Conservation (phyloP, 2,888 invertebrate species). For the Chymomyza caudatula region DNA sequence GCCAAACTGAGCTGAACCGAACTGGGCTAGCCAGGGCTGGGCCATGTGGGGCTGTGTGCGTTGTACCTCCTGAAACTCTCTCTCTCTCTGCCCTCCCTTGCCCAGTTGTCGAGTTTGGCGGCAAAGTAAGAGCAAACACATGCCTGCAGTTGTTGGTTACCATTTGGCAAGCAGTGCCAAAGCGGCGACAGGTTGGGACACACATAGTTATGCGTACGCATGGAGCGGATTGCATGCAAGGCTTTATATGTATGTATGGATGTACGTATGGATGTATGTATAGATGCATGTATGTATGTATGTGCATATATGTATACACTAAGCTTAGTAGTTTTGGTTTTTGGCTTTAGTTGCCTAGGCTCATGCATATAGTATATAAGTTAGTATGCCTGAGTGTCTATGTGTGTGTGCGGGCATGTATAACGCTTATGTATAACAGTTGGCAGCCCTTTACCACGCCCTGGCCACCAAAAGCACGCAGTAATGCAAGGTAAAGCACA, state of each 20-base stretch:
- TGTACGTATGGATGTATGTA: background rate
- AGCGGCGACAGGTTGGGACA: background rate
- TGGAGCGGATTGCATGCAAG: background rate
- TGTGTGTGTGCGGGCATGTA: background rate
- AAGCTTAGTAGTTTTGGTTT: background rate
- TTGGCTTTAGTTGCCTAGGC: background rate
- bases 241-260: background rate
- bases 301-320: background rate
- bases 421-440: background rate
- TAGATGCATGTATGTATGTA: background rate
- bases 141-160: background rate
- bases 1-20: background rate
- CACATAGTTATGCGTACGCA: background rate
- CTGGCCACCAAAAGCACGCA: background rate
- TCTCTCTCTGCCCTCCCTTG: background rate
- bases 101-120: slow-evolving; percentile 1
- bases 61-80: background rate
- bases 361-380: background rate
- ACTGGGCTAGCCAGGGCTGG: background rate
- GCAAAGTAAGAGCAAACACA: no score
- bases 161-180: background rate
- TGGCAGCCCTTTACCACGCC: background rate
- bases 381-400: background rate
- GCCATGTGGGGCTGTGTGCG: background rate
- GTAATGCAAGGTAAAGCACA: background rate